Percentiles rank a stretch among this genome's conserved stretches.
Evolutionary conservation across 2,797 vertebrate genomes (phyloP).

Genomic region (Neostethus bicornis): DNA sequence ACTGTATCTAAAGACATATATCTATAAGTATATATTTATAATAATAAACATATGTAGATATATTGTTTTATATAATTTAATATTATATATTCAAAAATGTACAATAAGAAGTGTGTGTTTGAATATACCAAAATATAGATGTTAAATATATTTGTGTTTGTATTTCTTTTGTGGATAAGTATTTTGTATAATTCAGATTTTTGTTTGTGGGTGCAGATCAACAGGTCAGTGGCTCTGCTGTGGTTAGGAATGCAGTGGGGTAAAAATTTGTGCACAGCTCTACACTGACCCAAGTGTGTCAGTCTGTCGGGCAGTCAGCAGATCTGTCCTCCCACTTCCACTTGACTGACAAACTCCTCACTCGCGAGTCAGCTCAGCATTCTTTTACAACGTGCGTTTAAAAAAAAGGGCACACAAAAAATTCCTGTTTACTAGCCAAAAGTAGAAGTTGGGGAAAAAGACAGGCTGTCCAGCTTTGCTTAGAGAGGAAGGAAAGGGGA

Average conservation of each 20-base stretch:
- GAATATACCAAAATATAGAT: too few relatives aligned
- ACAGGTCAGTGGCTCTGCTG: conserved; percentile 30
- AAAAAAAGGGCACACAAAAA: conserved; percentile 8
- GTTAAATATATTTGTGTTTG: conserved; percentile 17
- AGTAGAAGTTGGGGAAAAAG: conserved; percentile 73
- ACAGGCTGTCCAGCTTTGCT: conserved; percentile 48
- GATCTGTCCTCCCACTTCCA: conserved; percentile 70
- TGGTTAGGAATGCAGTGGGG: conserved; percentile 55
- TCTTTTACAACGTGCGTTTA: conserved; percentile 41
- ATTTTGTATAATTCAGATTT: conserved; percentile 24
- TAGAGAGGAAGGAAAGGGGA: conserved; percentile 36
- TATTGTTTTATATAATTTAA: too few relatives aligned
- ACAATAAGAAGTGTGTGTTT: too few relatives aligned
- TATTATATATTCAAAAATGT: too few relatives aligned
- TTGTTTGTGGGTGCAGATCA: conserved; percentile 32
- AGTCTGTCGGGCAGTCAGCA: conserved; percentile 65
- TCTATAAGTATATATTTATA: too few relatives aligned
- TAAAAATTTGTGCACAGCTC: conserved; percentile 44
- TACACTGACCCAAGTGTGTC: conserved; percentile 67
- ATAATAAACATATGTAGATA: too few relatives aligned
- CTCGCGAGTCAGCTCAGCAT: conserved; percentile 48
- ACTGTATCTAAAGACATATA: too few relatives aligned
- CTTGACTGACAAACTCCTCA: conserved; percentile 63
- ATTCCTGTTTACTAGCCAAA: conserved; percentile 53
- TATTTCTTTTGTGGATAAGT: conserved; percentile 8